Base-by-base conservation (phyloP, 2,797 vertebrate species). In the Alfaro cultratus region DNA sequence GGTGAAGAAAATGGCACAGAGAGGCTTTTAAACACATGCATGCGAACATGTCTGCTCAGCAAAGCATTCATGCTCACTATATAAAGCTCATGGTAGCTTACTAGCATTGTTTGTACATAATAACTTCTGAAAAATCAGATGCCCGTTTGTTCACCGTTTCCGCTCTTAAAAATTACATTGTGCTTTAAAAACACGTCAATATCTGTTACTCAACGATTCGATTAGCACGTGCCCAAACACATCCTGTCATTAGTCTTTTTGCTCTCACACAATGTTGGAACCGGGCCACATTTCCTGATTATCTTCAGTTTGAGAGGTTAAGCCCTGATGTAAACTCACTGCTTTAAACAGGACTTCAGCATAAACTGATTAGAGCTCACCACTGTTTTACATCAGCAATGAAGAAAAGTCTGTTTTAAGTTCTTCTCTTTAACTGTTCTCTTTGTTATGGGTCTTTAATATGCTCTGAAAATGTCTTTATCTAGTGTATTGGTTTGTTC, bases 231-330 rank as follows among this genome's bases (percentile, higher is more conserved):
- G 31, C 73, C 36, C 73, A 51, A 74, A 53, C 31, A 36, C 46
- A 23, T 74, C 73, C 49, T 75, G 49, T 57, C 51, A 23, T 36
- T 75, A 8, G 36, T 16, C 36, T 39, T 36, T 43, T 23, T 55
- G 3, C 36, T 26, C 23, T 26, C 46, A 49, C 45, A 73, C 67
- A 70, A 43, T 41, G 73, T 57, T 41, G 23, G 49, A 75, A 41
- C 73, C 4, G 7, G 36, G 73, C 51, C 67, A 70, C 39, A 43
- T 70, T 70, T 70, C 67, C 67, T 70, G 64, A 67, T 67, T 67
- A 67, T 67, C 64, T 67, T 67, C 64, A 67, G 64, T 67, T 36
- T 67, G 67, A 70, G 67, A 70, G 67, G 39, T 70, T 43, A 70
- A 70, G 67, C 67, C 23, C 67, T 43, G 39, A 67, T 67, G 64